These are phyloP conservation scores for Vanessa atalanta DNA, from an alignment of 1,140 invertebrate genomes.

Conservation along the genomic window DNA sequence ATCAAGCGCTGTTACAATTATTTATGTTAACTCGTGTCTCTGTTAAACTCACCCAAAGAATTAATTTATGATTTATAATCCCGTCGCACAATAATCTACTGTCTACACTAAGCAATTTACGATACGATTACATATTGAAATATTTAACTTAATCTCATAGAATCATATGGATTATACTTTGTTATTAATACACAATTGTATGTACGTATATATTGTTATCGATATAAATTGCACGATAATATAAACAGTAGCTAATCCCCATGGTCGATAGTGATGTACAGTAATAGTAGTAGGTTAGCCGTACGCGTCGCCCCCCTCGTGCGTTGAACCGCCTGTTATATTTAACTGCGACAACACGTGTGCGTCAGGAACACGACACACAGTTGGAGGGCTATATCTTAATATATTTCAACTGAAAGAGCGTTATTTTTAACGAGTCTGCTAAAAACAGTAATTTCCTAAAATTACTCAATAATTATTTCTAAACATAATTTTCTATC, in stretches of 20 bases:
- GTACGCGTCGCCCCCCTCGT: slow-evolving; percentile 66
- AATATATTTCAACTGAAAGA: background rate
- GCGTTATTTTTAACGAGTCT: background rate
- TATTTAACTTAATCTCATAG: background rate
- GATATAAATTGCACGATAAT: slow-evolving; percentile 9
- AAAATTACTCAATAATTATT: background rate
- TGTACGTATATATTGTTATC: background rate
- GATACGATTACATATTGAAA: too few species aligned
- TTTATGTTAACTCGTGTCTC: background rate
- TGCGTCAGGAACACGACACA: slow-evolving; percentile 53
- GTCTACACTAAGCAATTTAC: too few species aligned
- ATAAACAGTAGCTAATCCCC: slow-evolving; percentile 16
- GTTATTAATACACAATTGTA: background rate
- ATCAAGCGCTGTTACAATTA: background rate
- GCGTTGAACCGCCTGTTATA: slow-evolving; percentile 76
- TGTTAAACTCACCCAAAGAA: too few species aligned
- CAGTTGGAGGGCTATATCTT: slow-evolving; percentile 37
- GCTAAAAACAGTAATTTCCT: background rate
- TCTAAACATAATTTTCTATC: slow-evolving; percentile 1
- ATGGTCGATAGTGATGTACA: slow-evolving; percentile 18
- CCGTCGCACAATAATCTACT: too few species aligned
- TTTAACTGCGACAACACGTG: slow-evolving; percentile 77
- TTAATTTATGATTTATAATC: too few species aligned
- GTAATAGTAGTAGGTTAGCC: slow-evolving; percentile 64
- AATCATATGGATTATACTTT: background rate